phyloP scores from a whole-genome alignment of 2,888 invertebrate genomes.

The Philopedon plagiatum region DNA sequence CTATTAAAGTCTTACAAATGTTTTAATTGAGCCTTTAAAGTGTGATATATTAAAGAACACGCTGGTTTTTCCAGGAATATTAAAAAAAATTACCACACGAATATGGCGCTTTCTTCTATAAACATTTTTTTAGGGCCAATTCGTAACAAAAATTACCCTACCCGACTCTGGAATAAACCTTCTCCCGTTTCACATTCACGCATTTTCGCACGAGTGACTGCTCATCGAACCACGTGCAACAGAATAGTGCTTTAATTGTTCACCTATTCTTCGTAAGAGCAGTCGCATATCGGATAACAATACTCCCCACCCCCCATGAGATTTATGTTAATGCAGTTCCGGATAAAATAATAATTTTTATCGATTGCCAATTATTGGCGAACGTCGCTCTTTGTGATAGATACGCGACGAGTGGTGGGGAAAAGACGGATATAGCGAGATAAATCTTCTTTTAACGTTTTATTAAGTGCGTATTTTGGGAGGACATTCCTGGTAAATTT shows the following conservation, averaged over 20 bases:
- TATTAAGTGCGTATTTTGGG: slow-evolving; percentile 29
- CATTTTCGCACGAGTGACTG: slow-evolving; percentile 55
- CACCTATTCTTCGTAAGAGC: slow-evolving; percentile 59
- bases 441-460: slow-evolving; percentile 36
- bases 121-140: too few relatives aligned
- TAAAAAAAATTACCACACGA: too few relatives aligned
- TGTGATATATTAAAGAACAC: too few relatives aligned
- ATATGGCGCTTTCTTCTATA: too few relatives aligned
- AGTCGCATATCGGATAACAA: slow-evolving; percentile 55
- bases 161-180: neutral
- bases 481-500: slow-evolving; percentile 15
- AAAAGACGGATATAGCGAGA: slow-evolving; percentile 25
- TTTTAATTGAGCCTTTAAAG: too few relatives aligned
- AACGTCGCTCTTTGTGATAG: slow-evolving; percentile 44
- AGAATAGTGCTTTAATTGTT: slow-evolving; percentile 62
- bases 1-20: too few relatives aligned
- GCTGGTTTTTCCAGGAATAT: too few relatives aligned
- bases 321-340: slow-evolving; percentile 55
- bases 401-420: slow-evolving; percentile 32
- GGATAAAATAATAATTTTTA: slow-evolving; percentile 60
- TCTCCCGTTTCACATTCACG: slow-evolving; percentile 30
- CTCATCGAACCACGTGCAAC: slow-evolving; percentile 59
- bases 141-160: neutral
- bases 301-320: slow-evolving; percentile 47
- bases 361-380: slow-evolving; percentile 46